Conservation (phyloP, 1,140 invertebrate genomes). For the Drosophila lacertosa region DNA sequence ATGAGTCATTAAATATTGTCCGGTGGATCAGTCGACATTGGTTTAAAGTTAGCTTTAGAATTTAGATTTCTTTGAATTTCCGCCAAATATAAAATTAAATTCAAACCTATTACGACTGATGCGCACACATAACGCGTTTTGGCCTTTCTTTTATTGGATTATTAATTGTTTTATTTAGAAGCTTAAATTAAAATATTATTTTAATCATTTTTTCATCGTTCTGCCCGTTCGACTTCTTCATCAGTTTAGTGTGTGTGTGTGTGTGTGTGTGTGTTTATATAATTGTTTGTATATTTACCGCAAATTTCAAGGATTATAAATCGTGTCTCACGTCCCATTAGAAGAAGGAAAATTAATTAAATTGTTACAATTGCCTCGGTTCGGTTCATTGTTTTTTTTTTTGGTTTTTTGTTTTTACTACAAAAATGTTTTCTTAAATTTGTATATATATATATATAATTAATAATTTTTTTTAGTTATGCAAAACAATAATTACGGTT, state of each 20-base stretch:
- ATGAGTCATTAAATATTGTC: not conserved
- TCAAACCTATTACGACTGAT: slow-evolving; percentile 22
- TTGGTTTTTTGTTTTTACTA: slow-evolving; percentile 59
- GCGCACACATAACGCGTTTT: slow-evolving; percentile 13
- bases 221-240: slow-evolving; percentile 62
- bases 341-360: slow-evolving; percentile 55
- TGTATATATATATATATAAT: slow-evolving; percentile 78
- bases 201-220: slow-evolving; percentile 72
- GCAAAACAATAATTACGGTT: slow-evolving; percentile 77
- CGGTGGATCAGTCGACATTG: slow-evolving; percentile 21
- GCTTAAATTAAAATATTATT: slow-evolving; percentile 82
- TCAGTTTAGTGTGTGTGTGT: slow-evolving; percentile 66
- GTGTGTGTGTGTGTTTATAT: slow-evolving; percentile 29
- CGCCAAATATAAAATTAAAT: not conserved
- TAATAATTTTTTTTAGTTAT: slow-evolving; percentile 75
- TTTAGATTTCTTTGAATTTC: not conserved
- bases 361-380: slow-evolving; percentile 58
- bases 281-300: slow-evolving; percentile 55
- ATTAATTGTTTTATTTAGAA: slow-evolving; percentile 82
- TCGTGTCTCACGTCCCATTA: slow-evolving; percentile 43
- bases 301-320: slow-evolving; percentile 52
- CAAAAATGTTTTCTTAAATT: slow-evolving; percentile 62
- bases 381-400: slow-evolving; percentile 48
- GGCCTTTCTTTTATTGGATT: slow-evolving; percentile 69
- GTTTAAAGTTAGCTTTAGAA: slow-evolving; percentile 3